Evolutionary conservation across 2,888 invertebrate genomes (phyloP), one percentile per base, ranked within the genome.

Genomic region (Erannis defoliaria): DNA sequence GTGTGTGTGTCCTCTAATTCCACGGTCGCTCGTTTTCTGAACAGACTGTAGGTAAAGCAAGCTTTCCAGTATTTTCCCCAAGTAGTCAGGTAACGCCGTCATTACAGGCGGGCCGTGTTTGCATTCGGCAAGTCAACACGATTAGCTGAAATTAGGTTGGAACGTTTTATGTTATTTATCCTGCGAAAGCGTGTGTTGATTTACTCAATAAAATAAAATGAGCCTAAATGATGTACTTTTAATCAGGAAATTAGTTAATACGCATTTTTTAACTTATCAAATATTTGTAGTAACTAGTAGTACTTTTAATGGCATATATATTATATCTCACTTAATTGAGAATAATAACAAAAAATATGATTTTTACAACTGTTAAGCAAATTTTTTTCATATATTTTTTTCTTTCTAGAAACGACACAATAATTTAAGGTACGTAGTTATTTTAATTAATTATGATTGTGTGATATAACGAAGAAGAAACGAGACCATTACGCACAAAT

Each of bases 111-210:
- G 80, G 80, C 81, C 82, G 78, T 90, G 90, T 90, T 89, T 90
- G 81, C 85, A 78, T 75, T 79, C 74, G 81, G 79, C 78, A 79
- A 71, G 85, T 80, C 88, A 90, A 90, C 90, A 90, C 86, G 85
- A 88, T 90, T 90, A 90, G 84, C 84, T 84, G 83, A 78, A 90
- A 89, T 89, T 89, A 89, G 89, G 88, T 86, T 84, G 86, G 85
- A 86, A 83, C 82, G 82, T 85, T 86, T 86, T 85, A 87, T 85
- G 88, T 81, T 85, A 85, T 88, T 85, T 84, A 62, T 56, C 19
- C 56, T 57, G 53, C 40, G 42, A 53, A 57, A 57, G 53, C 53
- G 56, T 62, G 57, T 53, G 62, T 51, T 42, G 40, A 62, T 48
- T 57, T 62, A 56, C 56, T 53, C 48, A 53, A 48, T 49, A 49